Evolutionary conservation across 2,797 vertebrate genomes (phyloP), one percentile per base, ranked within the genome.

Genomic region (Catamblyrhynchus diadema): DNA sequence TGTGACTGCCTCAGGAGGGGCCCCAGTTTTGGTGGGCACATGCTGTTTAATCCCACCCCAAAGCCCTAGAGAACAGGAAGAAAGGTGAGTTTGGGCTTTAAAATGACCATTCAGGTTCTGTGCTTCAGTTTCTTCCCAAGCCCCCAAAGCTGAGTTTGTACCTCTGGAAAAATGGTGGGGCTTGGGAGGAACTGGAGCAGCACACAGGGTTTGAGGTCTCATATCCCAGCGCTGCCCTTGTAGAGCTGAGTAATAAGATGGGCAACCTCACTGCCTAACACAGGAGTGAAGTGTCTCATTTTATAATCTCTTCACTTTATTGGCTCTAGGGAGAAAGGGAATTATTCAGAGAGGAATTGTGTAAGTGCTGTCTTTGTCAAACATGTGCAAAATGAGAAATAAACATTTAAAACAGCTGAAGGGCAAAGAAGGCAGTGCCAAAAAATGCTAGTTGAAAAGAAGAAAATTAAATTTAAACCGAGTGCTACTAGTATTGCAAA

Each of bases 371-470:
- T 66, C 95, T 94, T 88, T 96, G 96, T 96, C 96, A 95, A 97
- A 96, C 95, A 96, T 86, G 93, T 96, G 93, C 91, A 93, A 94
- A 94, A 91, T 32, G 92, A 96, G 96, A 95, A 97, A 96, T 91
- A 96, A 96, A 96, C 96, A 96, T 96, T 87, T 94, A 44, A 95
- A 95, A 96, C 86, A 94, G 96, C 96, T 94, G 95, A 96, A 97
- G 95, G 94, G 93, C 93, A 96, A 90, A 82, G 86, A 59, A 82
- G 84, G 45, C 78, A 78, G 50, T 91, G 95, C 96, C 96, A 96
- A 92, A 94, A 94, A 92, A 71, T 2, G 75, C 66, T 91, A 72
- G 67, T 73, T 96, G 95, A 94, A 92, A 90, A 86, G 80, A 91
- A 87, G 85, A 96, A 93, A 95, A 95, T 90, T 87, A 92, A 95